Evolutionary conservation across 2,888 invertebrate species (phyloP).

Genomic region (Erynnis tages): DNA sequence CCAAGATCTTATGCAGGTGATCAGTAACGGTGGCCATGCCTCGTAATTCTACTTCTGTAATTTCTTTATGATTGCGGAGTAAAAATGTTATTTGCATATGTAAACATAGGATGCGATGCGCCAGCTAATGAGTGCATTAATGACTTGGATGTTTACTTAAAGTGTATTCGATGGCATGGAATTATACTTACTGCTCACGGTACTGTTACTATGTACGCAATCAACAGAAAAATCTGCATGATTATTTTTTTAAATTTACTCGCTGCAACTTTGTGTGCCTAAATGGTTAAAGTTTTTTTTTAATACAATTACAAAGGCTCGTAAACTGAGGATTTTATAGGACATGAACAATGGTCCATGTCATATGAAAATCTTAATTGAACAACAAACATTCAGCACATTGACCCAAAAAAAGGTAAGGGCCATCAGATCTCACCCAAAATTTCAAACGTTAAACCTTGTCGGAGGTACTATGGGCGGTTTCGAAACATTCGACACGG

Average conservation of each 20-base stretch:
- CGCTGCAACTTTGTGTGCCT: no score
- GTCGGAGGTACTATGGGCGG: no score
- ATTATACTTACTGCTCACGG: slow-evolving; percentile 4
- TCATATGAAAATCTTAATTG: no score
- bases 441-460: no score
- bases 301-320: no score
- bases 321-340: no score
- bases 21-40: slow-evolving; percentile 5
- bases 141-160: slow-evolving; percentile 21
- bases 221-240: background rate
- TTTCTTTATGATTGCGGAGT: slow-evolving; percentile 28
- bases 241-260: background rate
- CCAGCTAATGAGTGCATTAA: slow-evolving; percentile 18
- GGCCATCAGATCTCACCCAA: no score
- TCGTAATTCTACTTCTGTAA: slow-evolving; percentile 24
- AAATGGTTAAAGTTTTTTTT: no score
- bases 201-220: slow-evolving; percentile 6
- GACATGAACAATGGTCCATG: no score
- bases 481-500: no score
- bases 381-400: no score
- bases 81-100: slow-evolving; percentile 25
- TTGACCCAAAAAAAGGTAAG: no score
- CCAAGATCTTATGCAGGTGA: slow-evolving; percentile 17
- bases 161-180: background rate
- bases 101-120: slow-evolving; percentile 20